A percentile compares a stretch with the other conserved stretches of the same genome.
Evolutionary conservation across 2,797 vertebrate genomes (phyloP).

Genomic region (Heliangelus exortis): DNA sequence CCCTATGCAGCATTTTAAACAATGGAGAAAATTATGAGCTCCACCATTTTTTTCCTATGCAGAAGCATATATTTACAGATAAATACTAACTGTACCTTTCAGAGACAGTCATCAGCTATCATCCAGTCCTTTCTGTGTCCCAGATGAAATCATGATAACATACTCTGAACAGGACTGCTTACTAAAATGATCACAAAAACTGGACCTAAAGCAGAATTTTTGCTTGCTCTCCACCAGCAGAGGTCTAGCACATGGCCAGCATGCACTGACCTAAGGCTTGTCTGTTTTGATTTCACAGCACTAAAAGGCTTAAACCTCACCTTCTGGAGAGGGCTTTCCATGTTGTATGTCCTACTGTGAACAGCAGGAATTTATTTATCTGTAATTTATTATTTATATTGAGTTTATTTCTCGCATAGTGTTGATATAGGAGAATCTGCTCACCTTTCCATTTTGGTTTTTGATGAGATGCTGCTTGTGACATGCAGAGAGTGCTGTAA

Average conservation of each 20-base stretch:
- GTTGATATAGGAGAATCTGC: background rate
- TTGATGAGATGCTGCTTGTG: background rate
- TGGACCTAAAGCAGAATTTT: background rate
- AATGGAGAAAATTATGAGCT: too few species aligned
- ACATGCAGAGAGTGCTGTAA: fast-evolving
- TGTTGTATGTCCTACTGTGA: background rate
- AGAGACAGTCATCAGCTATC: background rate
- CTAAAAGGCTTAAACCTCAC: background rate
- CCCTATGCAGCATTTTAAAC: background rate
- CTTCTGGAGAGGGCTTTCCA: background rate
- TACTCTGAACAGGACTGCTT: background rate
- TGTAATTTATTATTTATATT: background rate
- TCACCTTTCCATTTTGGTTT: background rate
- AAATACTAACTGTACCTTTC: background rate
- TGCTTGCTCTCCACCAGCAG: background rate
- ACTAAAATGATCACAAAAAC: background rate
- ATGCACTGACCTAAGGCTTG: background rate
- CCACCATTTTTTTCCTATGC: background rate
- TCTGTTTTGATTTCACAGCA: background rate
- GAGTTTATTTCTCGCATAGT: background rate
- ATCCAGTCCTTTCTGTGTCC: background rate
- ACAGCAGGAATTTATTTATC: background rate
- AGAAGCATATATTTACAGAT: background rate
- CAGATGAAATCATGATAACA: background rate
- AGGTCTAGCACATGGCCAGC: background rate